Base-by-base conservation (phyloP, 2,113 vertebrate genomes). In the Willisornis vidua region DNA sequence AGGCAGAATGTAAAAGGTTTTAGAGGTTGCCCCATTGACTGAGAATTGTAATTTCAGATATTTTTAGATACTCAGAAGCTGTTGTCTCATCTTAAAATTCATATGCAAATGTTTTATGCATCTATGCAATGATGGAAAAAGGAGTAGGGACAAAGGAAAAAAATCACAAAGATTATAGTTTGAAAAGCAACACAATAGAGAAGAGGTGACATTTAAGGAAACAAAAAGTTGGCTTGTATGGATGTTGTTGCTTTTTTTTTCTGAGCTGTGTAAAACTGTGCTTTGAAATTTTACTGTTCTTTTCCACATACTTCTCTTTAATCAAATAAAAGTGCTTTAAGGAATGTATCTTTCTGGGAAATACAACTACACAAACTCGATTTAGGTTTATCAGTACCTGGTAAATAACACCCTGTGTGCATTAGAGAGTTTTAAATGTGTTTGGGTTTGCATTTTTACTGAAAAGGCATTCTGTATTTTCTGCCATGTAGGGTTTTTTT, bases 1-100 rank as follows among this genome's bases (percentile, higher is more conserved):
- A 87, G 74, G 8, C 13, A 66, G 80, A 88, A 77, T 48, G 33
- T 39, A 25, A 57, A 75, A 68, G n/a, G 43, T 84, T 90, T 80
- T 67, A 67, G 52, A 87, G 29, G 41, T 59, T 57, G 7, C 14
- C 43, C 6, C 10, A n/a, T 55, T 90, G 78, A 79, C 66, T 61
- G 19, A 46, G 83, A 90, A 37, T 45, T 15, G 8, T 45, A 15
- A 22, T 19, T 45, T 80, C 33, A 57, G n/a, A 11, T 87, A 35
- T 73, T 92, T 94, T 93, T 91, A 63, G 70, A 45, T 77, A 58
- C 28, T 62, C 23, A 73, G 37, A 95, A 91, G 14, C 78, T 81
- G 9, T 85, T 77, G 10, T 54, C 19, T 96, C 51, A 59, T 73
- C 37, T 58, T 41, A 52, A 89, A 90, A 73, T 77, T 48, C 1